phyloP scores from a whole-genome alignment of 2,113 vertebrate species.

The Sander vitreus region DNA sequence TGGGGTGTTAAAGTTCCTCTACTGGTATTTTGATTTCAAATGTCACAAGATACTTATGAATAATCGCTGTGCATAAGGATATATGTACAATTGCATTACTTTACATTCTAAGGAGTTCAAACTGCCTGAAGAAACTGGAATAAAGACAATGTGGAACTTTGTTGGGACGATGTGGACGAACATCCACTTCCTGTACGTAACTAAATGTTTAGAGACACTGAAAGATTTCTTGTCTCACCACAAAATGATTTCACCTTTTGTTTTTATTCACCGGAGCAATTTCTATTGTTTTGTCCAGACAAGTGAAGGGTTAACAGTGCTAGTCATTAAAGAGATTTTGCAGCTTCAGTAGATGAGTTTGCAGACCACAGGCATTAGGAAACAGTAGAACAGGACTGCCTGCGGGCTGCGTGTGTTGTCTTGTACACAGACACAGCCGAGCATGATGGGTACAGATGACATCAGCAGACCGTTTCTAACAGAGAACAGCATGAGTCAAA shows the following conservation, averaged over 20 bases:
- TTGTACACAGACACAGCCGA: conserved; percentile 25
- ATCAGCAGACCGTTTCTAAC: conserved; percentile 36
- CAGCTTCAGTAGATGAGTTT: conserved; percentile 9
- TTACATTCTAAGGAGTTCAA: not conserved
- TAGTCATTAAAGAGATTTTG: conserved; percentile 28
- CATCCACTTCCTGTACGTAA: not conserved
- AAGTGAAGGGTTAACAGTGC: conserved; percentile 3
- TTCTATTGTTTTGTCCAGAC: conserved; percentile 42
- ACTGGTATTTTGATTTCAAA: not conserved
- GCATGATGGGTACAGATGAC: conserved; percentile 45
- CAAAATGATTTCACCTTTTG: conserved; percentile 34
- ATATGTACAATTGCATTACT: no score
- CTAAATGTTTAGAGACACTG: not conserved
- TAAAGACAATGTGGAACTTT: not conserved
- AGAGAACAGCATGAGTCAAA: conserved; percentile 26
- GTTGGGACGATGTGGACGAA: not conserved
- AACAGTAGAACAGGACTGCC: conserved; percentile 19
- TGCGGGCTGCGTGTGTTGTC: conserved; percentile 48
- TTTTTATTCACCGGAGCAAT: conserved; percentile 12
- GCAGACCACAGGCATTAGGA: conserved; percentile 30
- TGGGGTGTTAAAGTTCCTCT: not conserved
- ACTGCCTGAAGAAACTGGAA: not conserved
- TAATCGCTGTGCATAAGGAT: not conserved
- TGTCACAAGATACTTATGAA: not conserved
- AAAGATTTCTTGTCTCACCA: not conserved